Base-by-base conservation (phyloP, 2,888 invertebrate species). In the Leptodirus hochenwartii region DNA sequence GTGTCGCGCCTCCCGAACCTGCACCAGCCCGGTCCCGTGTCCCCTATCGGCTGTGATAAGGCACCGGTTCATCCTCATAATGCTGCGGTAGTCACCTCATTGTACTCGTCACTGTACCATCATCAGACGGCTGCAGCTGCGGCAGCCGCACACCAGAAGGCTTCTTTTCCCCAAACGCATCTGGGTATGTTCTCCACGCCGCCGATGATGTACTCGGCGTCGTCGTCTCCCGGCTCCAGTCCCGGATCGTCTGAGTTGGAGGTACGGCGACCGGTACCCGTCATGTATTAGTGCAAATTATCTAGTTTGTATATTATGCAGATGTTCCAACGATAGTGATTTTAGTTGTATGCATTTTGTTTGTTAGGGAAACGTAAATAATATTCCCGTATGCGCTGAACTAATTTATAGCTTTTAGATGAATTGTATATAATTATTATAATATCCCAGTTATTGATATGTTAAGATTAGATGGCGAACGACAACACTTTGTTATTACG, bases 41-140 rank as follows among this genome's bases (percentile, higher is more conserved):
- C 33, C 36, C 37, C 39, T 32, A 34, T 35, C 58, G 56, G 57
- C 36, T 55, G 54, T 61, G 16, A 17, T 9, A 17, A n/a, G 6
- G 11, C 15, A 6, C 12, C 27, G 2, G 15, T 17, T 22, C 34
- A 15, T 4, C 31, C 17, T 20, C 28, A 35, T 27, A 38, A 43
- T 31, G 67, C 67, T 1, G 69, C 71, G 2, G 68, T 71, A 2
- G 69, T 71, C 35, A 69, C 69, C 3, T 71, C 73, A 17, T 66
- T 76, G 47, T 74, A 76, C 47, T 69, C 71, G 4, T 70, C 72
- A 15, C 66, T 75, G 46, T 77, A 77, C 47, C 57, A 57, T 24
- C 39, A 51, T 11, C 60, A 58, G 22, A 52, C 61, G 41, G 64
- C 61, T 4, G 60, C 57, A 20, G 63, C 65, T 44, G 61, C 58